phyloP scores from a whole-genome alignment of 2,113 vertebrate species.

The Takifugu bimaculatus region DNA sequence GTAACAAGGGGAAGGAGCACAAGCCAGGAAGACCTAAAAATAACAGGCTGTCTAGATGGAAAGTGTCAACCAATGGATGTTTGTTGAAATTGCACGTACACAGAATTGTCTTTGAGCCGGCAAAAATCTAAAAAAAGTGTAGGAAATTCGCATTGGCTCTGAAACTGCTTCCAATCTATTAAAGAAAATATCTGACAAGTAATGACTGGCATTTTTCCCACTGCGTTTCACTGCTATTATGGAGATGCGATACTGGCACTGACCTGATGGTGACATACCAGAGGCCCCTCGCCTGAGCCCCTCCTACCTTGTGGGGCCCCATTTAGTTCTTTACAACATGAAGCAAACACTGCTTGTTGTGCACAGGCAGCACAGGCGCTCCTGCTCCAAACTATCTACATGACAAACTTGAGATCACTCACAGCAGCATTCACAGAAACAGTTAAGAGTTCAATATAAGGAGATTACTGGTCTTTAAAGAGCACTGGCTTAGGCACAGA shows the following conservation, averaged over 20 bases:
- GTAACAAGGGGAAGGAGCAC: too few species aligned
- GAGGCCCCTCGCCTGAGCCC: constrained; percentile 56
- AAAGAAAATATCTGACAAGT: constrained; percentile 17
- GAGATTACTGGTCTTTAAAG: constrained; percentile 44
- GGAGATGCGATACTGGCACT: constrained; percentile 53
- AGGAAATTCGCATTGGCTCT: constrained; percentile 4
- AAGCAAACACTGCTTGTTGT: constrained; percentile 52
- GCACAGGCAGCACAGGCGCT: constrained; percentile 22
- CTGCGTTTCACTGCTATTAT: constrained; percentile 30
- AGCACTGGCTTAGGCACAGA: constrained; percentile 28
- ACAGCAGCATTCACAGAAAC: constrained; percentile 22
- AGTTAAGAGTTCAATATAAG: constrained; percentile 38
- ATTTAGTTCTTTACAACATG: constrained; percentile 51
- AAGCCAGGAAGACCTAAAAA: too few species aligned
- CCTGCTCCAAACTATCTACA: constrained; percentile 21
- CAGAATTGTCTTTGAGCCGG: too few species aligned
- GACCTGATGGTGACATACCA: constrained; percentile 65
- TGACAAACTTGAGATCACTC: constrained; percentile 24
- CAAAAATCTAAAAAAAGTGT: not conserved
- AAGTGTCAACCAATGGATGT: constrained; percentile 8
- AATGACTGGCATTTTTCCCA: constrained; percentile 42
- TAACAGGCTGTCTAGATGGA: not conserved
- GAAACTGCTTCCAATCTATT: constrained; percentile 12
- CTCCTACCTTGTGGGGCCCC: constrained; percentile 55
- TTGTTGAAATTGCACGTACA: not conserved